A percentile compares a stretch with the other conserved stretches of the same genome.
Evolutionary conservation across 2,888 invertebrate genomes (phyloP).

Genomic region (Conus canariensis): DNA sequence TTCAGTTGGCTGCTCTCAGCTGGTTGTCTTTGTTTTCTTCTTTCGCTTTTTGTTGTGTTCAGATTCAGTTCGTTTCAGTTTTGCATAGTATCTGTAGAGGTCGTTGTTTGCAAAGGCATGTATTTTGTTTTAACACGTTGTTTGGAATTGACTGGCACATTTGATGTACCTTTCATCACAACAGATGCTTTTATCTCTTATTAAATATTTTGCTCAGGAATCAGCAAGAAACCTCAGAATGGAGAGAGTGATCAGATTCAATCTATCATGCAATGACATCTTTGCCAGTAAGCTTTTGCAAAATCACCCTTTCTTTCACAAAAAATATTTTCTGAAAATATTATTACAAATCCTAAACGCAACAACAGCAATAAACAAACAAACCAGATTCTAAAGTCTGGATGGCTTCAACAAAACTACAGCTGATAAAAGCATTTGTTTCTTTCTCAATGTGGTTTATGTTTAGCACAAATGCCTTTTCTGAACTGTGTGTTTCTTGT

Average conservation of each 20-base stretch:
- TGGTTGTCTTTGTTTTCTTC: not conserved
- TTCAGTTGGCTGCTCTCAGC: not conserved
- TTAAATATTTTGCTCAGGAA: not conserved
- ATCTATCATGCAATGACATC: not conserved
- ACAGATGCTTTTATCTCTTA: constrained; percentile 25
- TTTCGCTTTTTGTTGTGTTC: constrained; percentile 2
- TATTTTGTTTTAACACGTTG: not conserved
- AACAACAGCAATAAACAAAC: too few species aligned
- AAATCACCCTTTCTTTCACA: not conserved
- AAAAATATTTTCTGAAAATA: too few species aligned
- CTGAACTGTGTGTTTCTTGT: not conserved
- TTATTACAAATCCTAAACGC: too few species aligned
- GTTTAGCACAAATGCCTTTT: not conserved
- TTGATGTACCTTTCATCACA: not conserved
- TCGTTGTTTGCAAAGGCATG: not conserved
- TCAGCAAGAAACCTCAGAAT: not conserved
- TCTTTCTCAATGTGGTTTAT: not conserved
- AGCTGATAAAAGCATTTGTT: constrained; percentile 21
- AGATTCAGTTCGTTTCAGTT: not conserved
- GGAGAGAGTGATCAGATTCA: not conserved
- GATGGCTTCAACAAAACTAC: not conserved
- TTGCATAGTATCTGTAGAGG: not conserved
- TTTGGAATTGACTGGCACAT: not conserved
- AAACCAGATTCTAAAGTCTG: not conserved
- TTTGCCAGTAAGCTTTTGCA: not conserved